Evolutionary conservation across 2,888 invertebrate species (phyloP).

Genomic region (Thelaira solivaga): DNA sequence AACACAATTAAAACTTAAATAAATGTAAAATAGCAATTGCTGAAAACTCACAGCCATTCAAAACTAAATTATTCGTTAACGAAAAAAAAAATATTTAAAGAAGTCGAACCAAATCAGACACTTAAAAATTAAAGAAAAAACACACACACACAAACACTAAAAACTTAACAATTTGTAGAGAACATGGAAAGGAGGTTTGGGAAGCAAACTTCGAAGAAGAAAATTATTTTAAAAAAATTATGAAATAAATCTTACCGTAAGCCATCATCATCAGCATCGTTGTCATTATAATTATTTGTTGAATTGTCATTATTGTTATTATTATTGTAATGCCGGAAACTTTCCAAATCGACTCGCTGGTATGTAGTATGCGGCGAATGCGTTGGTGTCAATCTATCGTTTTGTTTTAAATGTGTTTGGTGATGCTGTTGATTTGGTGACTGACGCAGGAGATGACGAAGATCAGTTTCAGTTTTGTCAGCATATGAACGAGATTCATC

Average conservation of each 20-base stretch:
- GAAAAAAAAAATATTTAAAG: constrained; percentile 29
- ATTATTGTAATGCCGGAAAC: constrained; percentile 73
- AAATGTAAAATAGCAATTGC: constrained; percentile 55
- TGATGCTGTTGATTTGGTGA: constrained; percentile 16
- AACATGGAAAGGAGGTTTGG: not conserved
- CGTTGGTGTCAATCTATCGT: constrained; percentile 65
- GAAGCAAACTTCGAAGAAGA: not conserved
- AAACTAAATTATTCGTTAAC: constrained; percentile 58
- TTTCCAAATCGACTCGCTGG: constrained; percentile 72
- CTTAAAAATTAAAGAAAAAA: not conserved
- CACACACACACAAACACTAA: not conserved
- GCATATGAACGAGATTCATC: constrained; percentile 62
- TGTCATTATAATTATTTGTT: constrained; percentile 13
- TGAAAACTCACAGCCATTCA: constrained; percentile 35
- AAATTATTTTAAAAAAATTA: constrained; percentile 2
- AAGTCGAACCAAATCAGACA: constrained; percentile 26
- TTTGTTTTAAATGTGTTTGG: constrained; percentile 49
- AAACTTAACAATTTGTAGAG: not conserved
- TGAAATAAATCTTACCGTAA: constrained; percentile 70
- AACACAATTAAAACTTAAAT: constrained; percentile 60
- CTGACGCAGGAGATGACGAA: constrained; percentile 52
- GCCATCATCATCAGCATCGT: constrained; percentile 66
- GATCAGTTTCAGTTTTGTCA: constrained; percentile 62
- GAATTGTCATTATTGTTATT: constrained; percentile 64
- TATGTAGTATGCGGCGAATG: constrained; percentile 56